Conservation (phyloP, 2,797 vertebrate genomes). For the Cetoscarus ocellatus region DNA sequence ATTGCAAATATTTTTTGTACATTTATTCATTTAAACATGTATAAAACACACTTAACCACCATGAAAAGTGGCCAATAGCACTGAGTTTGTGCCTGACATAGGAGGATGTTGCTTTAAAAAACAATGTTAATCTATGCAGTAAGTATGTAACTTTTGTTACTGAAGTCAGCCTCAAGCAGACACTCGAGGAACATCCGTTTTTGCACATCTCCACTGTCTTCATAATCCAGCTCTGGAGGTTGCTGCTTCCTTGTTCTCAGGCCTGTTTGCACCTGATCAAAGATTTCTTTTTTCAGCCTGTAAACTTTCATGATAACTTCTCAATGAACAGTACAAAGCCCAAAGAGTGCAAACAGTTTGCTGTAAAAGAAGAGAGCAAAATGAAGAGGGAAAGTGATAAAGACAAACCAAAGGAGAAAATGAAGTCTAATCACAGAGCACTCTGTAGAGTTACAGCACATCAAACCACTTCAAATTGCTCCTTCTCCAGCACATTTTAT, state of each 20-base stretch:
- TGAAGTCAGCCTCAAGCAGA: too few species aligned
- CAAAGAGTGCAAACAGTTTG: slow-evolving; percentile 25
- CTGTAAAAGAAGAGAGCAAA: slow-evolving; percentile 54
- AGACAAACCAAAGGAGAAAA: slow-evolving; percentile 61
- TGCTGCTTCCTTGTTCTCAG: slow-evolving; percentile 16
- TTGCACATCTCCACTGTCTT: too few species aligned
- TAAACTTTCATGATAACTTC: slow-evolving; percentile 48
- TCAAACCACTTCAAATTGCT: slow-evolving; percentile 62
- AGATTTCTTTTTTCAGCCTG: slow-evolving; percentile 2
- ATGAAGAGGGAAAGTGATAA: slow-evolving; percentile 54
- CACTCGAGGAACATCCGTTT: too few species aligned
- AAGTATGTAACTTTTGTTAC: too few species aligned
- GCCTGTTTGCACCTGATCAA: slow-evolving; percentile 46
- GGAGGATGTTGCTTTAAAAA: too few species aligned
- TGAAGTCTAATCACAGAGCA: slow-evolving; percentile 62
- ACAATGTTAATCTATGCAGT: too few species aligned
- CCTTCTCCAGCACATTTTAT: slow-evolving; percentile 46
- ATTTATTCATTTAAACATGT: too few species aligned
- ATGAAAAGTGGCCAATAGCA: too few species aligned
- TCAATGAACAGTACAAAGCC: slow-evolving; percentile 41
- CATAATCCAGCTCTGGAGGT: too few species aligned
- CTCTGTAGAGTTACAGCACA: slow-evolving; percentile 45
- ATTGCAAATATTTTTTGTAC: too few species aligned
- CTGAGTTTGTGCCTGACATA: too few species aligned
- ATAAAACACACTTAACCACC: too few species aligned